A percentile compares a stretch with the other conserved stretches of the same genome.
These are phyloP conservation scores for Eretmocerus hayati DNA, from an alignment of 2,888 invertebrate species.

Conservation along the genomic window DNA sequence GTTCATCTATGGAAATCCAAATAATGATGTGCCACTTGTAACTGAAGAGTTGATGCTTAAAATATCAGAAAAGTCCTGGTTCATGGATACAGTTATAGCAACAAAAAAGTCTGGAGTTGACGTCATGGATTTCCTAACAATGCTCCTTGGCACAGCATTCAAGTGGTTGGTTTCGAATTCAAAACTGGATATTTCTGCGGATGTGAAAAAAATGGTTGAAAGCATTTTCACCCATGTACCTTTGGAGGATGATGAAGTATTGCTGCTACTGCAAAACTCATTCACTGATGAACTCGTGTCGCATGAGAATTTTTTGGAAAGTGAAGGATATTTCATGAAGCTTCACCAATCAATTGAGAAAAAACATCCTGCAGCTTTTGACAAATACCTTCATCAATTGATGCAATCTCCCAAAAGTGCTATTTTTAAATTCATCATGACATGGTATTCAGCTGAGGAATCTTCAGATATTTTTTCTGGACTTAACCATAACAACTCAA, in stretches of 20 bases:
- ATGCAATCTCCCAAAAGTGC: conserved; percentile 35
- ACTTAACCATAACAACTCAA: conserved; percentile 63
- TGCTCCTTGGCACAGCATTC: conserved; percentile 53
- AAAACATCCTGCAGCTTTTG: conserved; percentile 67
- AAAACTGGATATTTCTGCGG: conserved; percentile 41
- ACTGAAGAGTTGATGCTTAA: conserved; percentile 51
- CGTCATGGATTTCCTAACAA: conserved; percentile 53
- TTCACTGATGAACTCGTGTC: conserved; percentile 24
- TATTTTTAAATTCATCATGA: conserved; percentile 35
- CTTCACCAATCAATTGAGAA: conserved; percentile 52
- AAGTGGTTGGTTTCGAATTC: conserved; percentile 49
- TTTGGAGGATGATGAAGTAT: conserved; percentile 50
- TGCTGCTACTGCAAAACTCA: conserved; percentile 32
- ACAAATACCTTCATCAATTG: conserved; percentile 58
- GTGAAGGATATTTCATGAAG: conserved; percentile 28
- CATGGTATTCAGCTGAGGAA: conserved; percentile 37
- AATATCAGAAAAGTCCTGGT: conserved; percentile 48
- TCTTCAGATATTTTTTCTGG: conserved; percentile 35
- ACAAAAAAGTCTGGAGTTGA: conserved; percentile 53
- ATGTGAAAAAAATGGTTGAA: conserved; percentile 49
- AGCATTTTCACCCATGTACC: conserved; percentile 56
- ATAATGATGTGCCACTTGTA: conserved; percentile 48
- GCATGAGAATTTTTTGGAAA: conserved; percentile 10
- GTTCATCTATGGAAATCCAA: conserved; percentile 65
- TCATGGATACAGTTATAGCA: conserved; percentile 50